Percentiles rank a stretch among this genome's conserved stretches.
These are phyloP conservation scores for Taurulus bubalis DNA, from an alignment of 2,113 vertebrate species.

Conservation along the genomic window DNA sequence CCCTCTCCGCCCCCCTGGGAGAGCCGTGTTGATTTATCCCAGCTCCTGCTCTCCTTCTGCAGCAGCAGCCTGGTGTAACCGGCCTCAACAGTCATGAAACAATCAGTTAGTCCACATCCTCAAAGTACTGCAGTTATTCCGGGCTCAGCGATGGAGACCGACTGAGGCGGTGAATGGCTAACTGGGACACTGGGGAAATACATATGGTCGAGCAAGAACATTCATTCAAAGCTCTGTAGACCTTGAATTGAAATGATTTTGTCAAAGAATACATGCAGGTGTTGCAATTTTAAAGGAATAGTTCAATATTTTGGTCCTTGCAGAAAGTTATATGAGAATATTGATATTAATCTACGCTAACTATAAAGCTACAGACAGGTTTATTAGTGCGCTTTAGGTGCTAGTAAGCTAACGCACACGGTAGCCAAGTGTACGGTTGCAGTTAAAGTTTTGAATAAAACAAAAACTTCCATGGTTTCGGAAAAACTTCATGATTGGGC, in stretches of 20 bases:
- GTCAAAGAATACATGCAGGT: not conserved
- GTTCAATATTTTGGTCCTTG: not conserved
- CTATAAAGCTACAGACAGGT: not conserved
- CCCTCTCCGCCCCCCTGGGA: not conserved
- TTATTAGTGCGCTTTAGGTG: not conserved
- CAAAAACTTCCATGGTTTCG: too few species aligned
- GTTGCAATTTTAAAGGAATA: not conserved
- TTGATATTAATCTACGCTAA: not conserved
- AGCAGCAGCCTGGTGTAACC: constrained; percentile 37
- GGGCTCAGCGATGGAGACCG: not conserved
- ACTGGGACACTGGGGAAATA: not conserved
- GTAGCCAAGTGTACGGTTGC: not conserved
- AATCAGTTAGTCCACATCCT: constrained; percentile 41
- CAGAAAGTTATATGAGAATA: not conserved
- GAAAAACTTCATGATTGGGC: not conserved
- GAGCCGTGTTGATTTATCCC: constrained; percentile 52
- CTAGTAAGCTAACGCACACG: not conserved
- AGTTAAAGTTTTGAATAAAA: too few species aligned
- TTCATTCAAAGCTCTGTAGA: not conserved
- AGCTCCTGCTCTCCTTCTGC: constrained; percentile 17
- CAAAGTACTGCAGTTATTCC: constrained; percentile 8
- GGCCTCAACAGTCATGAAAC: constrained; percentile 17
- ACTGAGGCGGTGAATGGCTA: not conserved
- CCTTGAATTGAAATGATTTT: not conserved
- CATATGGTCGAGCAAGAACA: not conserved